Conservation (phyloP, 2,888 invertebrate species). For the Hartigia nigra region DNA sequence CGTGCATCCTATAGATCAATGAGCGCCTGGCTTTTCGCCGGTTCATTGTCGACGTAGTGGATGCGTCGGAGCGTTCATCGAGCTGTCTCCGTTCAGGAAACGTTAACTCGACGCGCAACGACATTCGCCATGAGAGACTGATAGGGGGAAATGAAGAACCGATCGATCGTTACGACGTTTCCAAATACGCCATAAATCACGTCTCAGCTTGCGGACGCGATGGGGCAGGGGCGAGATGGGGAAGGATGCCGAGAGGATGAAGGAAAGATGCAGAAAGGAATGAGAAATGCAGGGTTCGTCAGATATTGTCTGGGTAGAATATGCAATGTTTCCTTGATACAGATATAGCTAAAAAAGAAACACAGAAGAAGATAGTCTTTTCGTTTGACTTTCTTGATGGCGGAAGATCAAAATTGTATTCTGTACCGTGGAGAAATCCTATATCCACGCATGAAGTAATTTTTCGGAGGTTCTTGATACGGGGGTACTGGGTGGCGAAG, state of each 20-base stretch:
- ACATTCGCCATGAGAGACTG: constrained; percentile 30
- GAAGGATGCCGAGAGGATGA: not conserved
- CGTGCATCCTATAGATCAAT: constrained; percentile 58
- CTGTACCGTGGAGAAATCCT: not conserved
- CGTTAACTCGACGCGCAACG: constrained; percentile 53
- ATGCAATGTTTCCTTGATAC: not conserved
- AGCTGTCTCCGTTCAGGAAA: constrained; percentile 57
- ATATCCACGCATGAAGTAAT: not conserved
- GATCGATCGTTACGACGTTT: constrained; percentile 43
- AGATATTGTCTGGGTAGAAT: not conserved
- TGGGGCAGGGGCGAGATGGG: constrained; percentile 25
- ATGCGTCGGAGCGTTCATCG: constrained; percentile 20
- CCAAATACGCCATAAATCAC: constrained; percentile 42
- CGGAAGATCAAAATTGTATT: not conserved
- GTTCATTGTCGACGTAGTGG: not conserved
- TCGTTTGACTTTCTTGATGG: not conserved
- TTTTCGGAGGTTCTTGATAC: not conserved
- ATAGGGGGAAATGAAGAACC: constrained; percentile 23
- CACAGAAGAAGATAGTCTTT: not conserved
- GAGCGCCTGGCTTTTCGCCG: constrained; percentile 30
- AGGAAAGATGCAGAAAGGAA: not conserved
- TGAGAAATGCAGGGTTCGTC: not conserved
- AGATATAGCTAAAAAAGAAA: not conserved
- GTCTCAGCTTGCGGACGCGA: constrained; percentile 16
- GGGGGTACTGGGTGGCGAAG: not conserved